These are phyloP conservation scores for Agrypnus murinus DNA, from an alignment of 2,888 invertebrate species.

Conservation along the genomic window DNA sequence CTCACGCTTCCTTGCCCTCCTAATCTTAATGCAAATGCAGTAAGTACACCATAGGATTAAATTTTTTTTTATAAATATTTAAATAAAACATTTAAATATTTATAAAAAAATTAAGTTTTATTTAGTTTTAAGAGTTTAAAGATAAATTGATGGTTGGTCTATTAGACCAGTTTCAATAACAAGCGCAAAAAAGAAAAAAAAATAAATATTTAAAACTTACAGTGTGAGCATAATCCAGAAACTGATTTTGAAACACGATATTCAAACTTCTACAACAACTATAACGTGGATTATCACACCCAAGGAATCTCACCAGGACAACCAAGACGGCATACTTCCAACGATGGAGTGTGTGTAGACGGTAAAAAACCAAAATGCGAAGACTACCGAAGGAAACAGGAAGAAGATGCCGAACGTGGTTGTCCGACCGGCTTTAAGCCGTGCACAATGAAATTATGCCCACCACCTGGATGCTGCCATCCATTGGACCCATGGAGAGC, in stretches of 20 bases:
- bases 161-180: not conserved
- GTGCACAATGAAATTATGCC: conserved; percentile 65
- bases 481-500: conserved; percentile 68
- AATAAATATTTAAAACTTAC: not conserved
- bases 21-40: not conserved
- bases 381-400: conserved; percentile 53
- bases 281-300: conserved; percentile 64
- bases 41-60: not conserved
- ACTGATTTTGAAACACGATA: conserved; percentile 55
- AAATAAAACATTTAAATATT: not conserved
- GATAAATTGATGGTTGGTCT: too few relatives aligned
- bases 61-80: conserved; percentile 4
- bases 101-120: not conserved
- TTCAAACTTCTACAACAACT: conserved; percentile 67
- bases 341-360: conserved; percentile 55
- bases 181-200: not conserved
- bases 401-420: conserved; percentile 37
- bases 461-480: conserved; percentile 65
- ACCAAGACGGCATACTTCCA: conserved; percentile 10
- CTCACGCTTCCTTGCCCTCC: conserved; percentile 59
- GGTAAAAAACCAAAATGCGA: conserved; percentile 62
- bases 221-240: conserved; percentile 30
- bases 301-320: conserved; percentile 43
- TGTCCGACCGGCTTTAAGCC: conserved; percentile 69
- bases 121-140: too few relatives aligned